These are phyloP conservation scores for Ashinkailepas kermadecensis DNA, from an alignment of 2,888 invertebrate genomes.

Conservation along the genomic window DNA sequence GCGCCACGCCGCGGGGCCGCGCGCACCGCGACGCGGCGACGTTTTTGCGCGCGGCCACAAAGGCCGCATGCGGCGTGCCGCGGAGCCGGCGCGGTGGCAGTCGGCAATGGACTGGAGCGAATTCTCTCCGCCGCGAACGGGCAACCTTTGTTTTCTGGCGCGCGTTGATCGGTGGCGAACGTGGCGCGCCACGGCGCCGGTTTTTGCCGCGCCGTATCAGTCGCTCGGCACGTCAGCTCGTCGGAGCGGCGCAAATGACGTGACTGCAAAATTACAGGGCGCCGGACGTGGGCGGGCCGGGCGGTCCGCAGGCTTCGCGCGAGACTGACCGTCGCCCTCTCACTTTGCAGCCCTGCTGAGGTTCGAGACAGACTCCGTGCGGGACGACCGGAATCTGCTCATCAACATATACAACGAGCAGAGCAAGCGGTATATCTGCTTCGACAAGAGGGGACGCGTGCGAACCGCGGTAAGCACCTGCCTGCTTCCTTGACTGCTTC, in stretches of 20 bases:
- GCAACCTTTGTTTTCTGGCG: too few species aligned
- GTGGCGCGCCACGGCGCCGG: neutral
- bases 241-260: neutral
- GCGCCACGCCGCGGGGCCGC: neutral
- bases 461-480: neutral
- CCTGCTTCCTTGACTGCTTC: too few species aligned
- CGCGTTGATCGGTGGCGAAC: neutral
- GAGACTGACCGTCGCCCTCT: too few species aligned
- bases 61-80: neutral
- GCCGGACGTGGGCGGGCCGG: too few species aligned
- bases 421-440: slow-evolving; percentile 11
- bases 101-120: too few species aligned
- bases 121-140: too few species aligned
- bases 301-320: too few species aligned
- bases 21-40: neutral
- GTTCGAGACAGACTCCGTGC: neutral
- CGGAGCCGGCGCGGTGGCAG: neutral
- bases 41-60: neutral
- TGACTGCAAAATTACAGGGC: slow-evolving; percentile 1
- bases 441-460: neutral
- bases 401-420: slow-evolving; percentile 4
- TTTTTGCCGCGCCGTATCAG: slow-evolving; percentile 16
- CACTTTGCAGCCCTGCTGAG: neutral
- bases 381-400: neutral
- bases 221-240: neutral